phyloP scores from a whole-genome alignment of 1,140 invertebrate genomes.

The Drosophila seguyi region DNA sequence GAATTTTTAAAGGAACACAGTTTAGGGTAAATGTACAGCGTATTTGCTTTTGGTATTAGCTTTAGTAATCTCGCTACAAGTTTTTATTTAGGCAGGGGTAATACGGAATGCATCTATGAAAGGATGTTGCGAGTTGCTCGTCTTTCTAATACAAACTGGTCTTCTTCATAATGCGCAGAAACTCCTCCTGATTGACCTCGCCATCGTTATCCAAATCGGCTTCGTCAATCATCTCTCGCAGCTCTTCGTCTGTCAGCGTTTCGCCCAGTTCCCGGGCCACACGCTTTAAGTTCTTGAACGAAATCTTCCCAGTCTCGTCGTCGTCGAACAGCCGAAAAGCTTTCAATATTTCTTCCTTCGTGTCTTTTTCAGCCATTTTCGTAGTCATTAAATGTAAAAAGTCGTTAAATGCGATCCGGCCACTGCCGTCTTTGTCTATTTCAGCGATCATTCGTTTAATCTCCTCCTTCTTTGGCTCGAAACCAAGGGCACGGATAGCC shows the following conservation, averaged over 20 bases:
- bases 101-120: too few relatives aligned
- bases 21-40: too few relatives aligned
- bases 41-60: too few relatives aligned
- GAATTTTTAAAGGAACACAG: too few relatives aligned
- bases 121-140: too few relatives aligned
- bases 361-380: slow-evolving; percentile 98
- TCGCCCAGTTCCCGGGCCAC: slow-evolving; percentile 98
- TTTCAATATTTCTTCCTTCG: slow-evolving; percentile 98
- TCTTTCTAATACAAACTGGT: too few relatives aligned
- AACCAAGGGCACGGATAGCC: slow-evolving; percentile 95
- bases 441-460: slow-evolving; percentile 97
- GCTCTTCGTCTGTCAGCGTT: slow-evolving; percentile 97
- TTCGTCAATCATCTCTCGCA: slow-evolving; percentile 99
- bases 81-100: too few relatives aligned
- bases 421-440: slow-evolving; percentile 94
- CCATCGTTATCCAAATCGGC: slow-evolving; percentile 98
- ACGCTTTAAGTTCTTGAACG: slow-evolving; percentile 97
- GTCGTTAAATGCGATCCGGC: slow-evolving; percentile 95
- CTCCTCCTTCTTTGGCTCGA: slow-evolving; percentile 98
- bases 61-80: too few relatives aligned
- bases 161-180: too few relatives aligned
- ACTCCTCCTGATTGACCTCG: slow-evolving; percentile 85
- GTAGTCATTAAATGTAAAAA: slow-evolving; percentile 96
- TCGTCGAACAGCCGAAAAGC: slow-evolving; percentile 98
- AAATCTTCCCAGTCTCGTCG: slow-evolving; percentile 97